These are phyloP conservation scores for Archaeoteleia sp. DNA, from an alignment of 2,888 invertebrate species.

Conservation along the genomic window DNA sequence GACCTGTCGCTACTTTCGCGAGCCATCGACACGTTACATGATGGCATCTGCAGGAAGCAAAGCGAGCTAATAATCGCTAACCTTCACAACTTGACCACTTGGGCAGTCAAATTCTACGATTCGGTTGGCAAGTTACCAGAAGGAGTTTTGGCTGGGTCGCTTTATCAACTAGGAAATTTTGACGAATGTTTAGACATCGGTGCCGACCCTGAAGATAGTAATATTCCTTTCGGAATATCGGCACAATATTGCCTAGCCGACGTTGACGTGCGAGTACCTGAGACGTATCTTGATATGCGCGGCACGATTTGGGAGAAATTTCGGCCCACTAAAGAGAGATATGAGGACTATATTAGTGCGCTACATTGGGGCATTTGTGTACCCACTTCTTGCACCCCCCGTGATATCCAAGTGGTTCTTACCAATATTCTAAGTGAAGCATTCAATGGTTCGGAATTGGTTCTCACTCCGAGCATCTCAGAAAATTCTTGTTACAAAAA, in stretches of 20 bases:
- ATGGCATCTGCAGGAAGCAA: constrained; percentile 59
- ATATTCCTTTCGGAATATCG: constrained; percentile 52
- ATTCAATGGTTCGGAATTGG: constrained; percentile 57
- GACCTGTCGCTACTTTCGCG: constrained; percentile 55
- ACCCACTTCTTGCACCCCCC: constrained; percentile 75
- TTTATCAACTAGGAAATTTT: constrained; percentile 84
- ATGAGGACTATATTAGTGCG: constrained; percentile 61
- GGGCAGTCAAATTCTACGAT: constrained; percentile 78
- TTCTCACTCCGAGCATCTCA: constrained; percentile 54
- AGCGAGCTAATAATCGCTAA: constrained; percentile 55
- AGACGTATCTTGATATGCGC: constrained; percentile 44
- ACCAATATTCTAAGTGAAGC: constrained; percentile 59
- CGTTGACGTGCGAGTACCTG: constrained; percentile 59
- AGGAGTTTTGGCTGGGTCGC: constrained; percentile 81
- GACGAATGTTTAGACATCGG: constrained; percentile 79
- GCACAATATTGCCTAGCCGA: constrained; percentile 65
- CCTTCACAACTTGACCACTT: constrained; percentile 59
- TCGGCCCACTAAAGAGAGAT: constrained; percentile 52
- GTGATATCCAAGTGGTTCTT: constrained; percentile 64
- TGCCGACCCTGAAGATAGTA: constrained; percentile 25
- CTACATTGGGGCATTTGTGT: constrained; percentile 78
- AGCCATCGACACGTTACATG: constrained; percentile 57
- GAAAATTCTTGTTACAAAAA: constrained; percentile 59
- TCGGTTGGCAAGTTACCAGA: constrained; percentile 83
- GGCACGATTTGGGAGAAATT: constrained; percentile 62